Conservation (phyloP, 2,113 vertebrate genomes). For the Catharus minimus region DNA sequence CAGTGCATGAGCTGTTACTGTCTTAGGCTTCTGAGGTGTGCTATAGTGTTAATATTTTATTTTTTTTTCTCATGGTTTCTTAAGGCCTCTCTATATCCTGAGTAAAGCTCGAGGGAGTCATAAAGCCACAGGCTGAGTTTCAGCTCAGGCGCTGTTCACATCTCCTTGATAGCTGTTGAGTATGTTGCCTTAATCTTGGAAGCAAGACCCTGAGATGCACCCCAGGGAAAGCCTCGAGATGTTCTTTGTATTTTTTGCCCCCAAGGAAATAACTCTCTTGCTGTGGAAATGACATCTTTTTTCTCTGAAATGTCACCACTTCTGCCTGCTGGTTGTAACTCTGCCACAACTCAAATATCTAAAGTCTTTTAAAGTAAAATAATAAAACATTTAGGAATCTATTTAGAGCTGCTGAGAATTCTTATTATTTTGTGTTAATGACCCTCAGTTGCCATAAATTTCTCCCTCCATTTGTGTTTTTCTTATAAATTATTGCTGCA, state of each 20-base stretch:
- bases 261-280: slow-evolving; percentile 9
- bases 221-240: background rate
- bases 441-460: background rate
- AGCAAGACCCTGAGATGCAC: slow-evolving; percentile 37
- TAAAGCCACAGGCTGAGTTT: slow-evolving; percentile 40
- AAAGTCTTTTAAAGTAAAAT: background rate
- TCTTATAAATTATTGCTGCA: background rate
- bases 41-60: slow-evolving; percentile 46
- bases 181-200: slow-evolving; percentile 25
- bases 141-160: background rate
- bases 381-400: slow-evolving; percentile 20
- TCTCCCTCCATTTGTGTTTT: background rate
- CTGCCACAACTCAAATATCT: background rate
- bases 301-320: background rate
- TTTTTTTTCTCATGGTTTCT: slow-evolving; percentile 35
- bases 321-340: background rate
- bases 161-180: slow-evolving; percentile 46
- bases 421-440: background rate
- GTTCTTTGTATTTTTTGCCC: background rate
- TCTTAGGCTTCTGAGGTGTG: slow-evolving; percentile 18
- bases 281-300: background rate
- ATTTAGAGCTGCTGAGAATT: background rate
- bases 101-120: slow-evolving; percentile 35
- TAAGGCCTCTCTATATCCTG: slow-evolving; percentile 27
- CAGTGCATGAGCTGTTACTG: slow-evolving; percentile 32